Evolutionary conservation across 1,140 invertebrate species (phyloP), one percentile per base, ranked within the genome.

Genomic region (Pygmarrhopalites habei): DNA sequence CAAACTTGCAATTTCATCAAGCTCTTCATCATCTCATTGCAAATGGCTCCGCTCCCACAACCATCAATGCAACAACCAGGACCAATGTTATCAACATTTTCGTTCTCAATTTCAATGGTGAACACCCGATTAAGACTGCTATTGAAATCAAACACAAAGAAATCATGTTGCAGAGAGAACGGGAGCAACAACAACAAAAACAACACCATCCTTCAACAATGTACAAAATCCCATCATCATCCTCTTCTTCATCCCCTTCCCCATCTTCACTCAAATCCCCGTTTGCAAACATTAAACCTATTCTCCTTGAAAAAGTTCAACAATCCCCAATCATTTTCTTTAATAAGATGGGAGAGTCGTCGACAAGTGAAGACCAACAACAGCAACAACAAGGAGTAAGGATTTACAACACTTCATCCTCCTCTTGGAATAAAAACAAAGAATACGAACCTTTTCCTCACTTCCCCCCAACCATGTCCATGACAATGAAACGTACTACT

Each of bases 21-120:
- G 66, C 66, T 25, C 62, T 71, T 49, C 69, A 71, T 60, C 63
- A 71, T 25, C 29, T 71, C 5, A 56, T 71, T 10, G 66, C 64
- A 14, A 71, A 71, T 57, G 66, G 66, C 5, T 51, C 66, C 19
- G 59, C 52, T 49, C 69, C 69, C 23, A 66, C 64, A 21, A 66
- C 57, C 49, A 66, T 71, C 30, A 71, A 68, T 53, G 66, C 69
- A 14, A 68, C 64, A 29, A 65, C 64, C 14, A 71, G 68, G 53
- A 71, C 69, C 21, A 71, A 71, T 41, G 61, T 71, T 35, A 71
- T 71, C 39, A 71, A 71, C 51, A 66, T 71, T 39, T 71, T 71
- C 47, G 66, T 71, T 43, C 60, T 71, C 23, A 71, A 71, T 58
- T 68, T 71, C 53, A 68, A 58, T 43, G 52, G 60, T 43, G 58